Base-by-base conservation (phyloP, 2,113 vertebrate species). In the Tychaedon coryphoeus region DNA sequence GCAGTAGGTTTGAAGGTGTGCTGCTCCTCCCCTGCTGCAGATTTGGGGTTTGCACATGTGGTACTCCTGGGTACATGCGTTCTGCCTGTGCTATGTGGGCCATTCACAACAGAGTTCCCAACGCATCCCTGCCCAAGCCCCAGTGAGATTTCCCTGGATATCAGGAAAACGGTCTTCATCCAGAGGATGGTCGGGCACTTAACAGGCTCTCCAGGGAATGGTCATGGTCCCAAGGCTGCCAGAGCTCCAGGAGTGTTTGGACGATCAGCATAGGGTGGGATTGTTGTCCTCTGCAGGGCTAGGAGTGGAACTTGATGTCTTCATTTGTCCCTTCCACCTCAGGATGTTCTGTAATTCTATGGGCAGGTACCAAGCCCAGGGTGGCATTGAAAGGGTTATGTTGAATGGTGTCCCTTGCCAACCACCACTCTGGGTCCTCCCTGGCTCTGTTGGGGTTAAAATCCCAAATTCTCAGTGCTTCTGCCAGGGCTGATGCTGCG, bases 21-120 rank as follows among this genome's bases (percentile, higher is more conserved):
- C 34, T 61, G 20, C 38, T 78, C 13, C 12, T 2, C 2, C 7
- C 2, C 12, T 0, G 0, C 20, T 31, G 38, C 45, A 62, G 64
- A 28, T 88, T 7, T 61, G 11, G 19, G n/a, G 47, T 8, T 40
- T 42, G 12, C 3, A 3, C 8, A 1, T 13, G 3, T 25, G 31
- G 50, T 31, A 34, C 9, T 31, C 12, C 18, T 54, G 24, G 22
- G 29, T 51, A 10, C 14, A 8, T 48, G 61, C 81, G 40, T 54
- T 84, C 62, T 79, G 42, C 33, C 18, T 42, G 31, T 50, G 56
- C 36, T 31, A 2, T 0, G 1, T 33, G 56, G 36, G 54, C 34
- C 23, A 4, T 26, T 65, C 14, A 14, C 15, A 16, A 14, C 13
- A 61, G 18, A 38, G 36, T 47, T 61, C n/a, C 19, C 1, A 1